A percentile compares a stretch with the other conserved stretches of the same genome.
These are phyloP conservation scores for Plemyria rubiginata DNA, from an alignment of 2,888 invertebrate species.

Conservation along the genomic window DNA sequence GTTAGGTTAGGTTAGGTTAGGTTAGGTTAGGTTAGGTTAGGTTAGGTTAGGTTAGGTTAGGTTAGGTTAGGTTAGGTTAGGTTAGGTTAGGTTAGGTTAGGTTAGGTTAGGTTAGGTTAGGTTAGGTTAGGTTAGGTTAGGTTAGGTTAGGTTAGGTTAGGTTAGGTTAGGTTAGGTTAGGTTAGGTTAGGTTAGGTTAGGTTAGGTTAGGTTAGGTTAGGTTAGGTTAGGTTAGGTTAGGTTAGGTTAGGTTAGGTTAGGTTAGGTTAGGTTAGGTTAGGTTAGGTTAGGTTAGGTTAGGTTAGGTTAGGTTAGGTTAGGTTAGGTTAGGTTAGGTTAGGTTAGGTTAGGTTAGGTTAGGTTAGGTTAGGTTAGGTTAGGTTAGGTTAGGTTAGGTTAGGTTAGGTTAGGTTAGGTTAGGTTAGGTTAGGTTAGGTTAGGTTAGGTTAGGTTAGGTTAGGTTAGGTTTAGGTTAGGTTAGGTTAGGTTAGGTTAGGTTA, in stretches of 20 bases:
- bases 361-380: conserved; percentile 4
- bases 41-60: conserved; percentile 10
- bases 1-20: conserved; percentile 7
- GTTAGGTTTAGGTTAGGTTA: conserved; percentile 2
- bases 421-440: conserved; percentile 4
- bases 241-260: conserved; percentile 4
- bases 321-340: conserved; percentile 4
- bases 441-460: conserved; percentile 2
- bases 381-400: conserved; percentile 4
- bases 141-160: conserved; percentile 8
- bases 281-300: conserved; percentile 4
- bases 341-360: conserved; percentile 4
- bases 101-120: conserved; percentile 8
- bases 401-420: conserved; percentile 4
- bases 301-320: conserved; percentile 3
- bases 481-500: conserved; percentile 7
- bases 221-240: conserved; percentile 6
- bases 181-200: conserved; percentile 6
- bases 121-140: conserved; percentile 11
- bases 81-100: conserved; percentile 6
- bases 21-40: conserved; percentile 8
- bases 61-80: conserved; percentile 16
- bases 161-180: conserved; percentile 8
- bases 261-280: conserved; percentile 4
- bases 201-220: conserved; percentile 7